Base-by-base conservation (phyloP, 2,113 vertebrate species). In the Pseudorhombus dupliciocellatus region DNA sequence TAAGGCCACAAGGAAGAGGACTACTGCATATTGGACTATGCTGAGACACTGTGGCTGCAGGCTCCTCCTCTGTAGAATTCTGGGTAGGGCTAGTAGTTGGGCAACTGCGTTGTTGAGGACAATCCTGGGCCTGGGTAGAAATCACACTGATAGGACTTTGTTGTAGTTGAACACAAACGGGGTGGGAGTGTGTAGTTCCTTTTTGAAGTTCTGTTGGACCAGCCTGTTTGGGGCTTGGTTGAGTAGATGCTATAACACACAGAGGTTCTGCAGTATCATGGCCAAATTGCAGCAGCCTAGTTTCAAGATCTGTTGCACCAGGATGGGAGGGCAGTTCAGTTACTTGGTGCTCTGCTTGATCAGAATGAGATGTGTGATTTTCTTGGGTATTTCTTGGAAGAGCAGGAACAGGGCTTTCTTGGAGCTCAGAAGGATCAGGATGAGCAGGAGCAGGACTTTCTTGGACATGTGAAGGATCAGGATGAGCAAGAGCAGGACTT, bases 1-100 rank as follows among this genome's bases (percentile, higher is more conserved):
- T 30, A 69, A 46, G 52, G n/a, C 59, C 62, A 65, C 20, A 51
- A 22, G 46, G 70, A 4, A 59, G 48, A 2, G 59, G n/a, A 74
- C 22, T 64, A 51, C 9, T 63, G 11, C 31, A 74, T 4, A 0
- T 34, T 44, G 60, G 62, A 78, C 61, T 66, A 16, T 25, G 9
- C 20, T 69, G 37, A 55, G 42, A 44, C 34, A 46, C 64, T 54
- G 31, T 24, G 25, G 37, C 7, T 42, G 28, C 28, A 20, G 42
- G 25, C 14, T 58, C 40, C 51, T 64, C 61, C 40, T 76, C 55
- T 34, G 7, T 24, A 16, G 58, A 52, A 37, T 67, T 31, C 4
- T 48, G 56, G 37, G 12, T 20, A 51, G 21, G 18, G 51, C 10
- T 71, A 22, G 40, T 18, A 12, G 34, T 55, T 16, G 58, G 24